These are phyloP conservation scores for Halictus ligatus DNA, from an alignment of 2,888 invertebrate genomes.

Conservation along the genomic window DNA sequence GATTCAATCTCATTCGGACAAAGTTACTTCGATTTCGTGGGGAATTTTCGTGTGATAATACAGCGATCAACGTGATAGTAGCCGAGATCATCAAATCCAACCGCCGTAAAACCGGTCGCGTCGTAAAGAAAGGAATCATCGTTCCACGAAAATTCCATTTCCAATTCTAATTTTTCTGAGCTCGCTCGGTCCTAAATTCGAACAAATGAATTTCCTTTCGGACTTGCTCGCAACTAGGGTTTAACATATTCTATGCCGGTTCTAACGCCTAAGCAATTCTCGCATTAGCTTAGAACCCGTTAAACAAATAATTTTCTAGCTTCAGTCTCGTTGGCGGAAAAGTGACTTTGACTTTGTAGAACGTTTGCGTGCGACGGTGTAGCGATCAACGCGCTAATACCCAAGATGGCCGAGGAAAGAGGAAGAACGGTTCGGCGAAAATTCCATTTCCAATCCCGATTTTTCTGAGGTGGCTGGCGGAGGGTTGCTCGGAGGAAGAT, in stretches of 20 bases:
- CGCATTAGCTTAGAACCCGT: no score
- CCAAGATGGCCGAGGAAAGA: neutral
- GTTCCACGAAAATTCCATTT: neutral
- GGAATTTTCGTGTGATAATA: neutral
- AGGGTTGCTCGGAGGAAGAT: neutral
- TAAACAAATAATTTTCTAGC: neutral
- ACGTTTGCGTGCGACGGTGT: neutral
- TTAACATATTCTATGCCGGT: no score
- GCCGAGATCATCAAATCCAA: neutral
- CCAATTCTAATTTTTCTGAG: neutral
- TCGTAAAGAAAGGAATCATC: no score
- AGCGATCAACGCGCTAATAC: neutral
- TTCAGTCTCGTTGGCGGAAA: neutral
- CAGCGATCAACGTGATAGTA: neutral
- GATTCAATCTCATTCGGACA: neutral
- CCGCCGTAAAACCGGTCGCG: neutral
- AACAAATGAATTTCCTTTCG: neutral
- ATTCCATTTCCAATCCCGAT: neutral
- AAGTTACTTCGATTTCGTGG: neutral
- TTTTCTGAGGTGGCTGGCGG: neutral
- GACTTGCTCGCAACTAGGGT: neutral
- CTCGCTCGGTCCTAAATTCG: neutral
- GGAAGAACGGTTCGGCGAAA: neutral
- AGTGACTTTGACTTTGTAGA: neutral
- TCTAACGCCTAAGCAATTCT: no score